Evolutionary conservation across 2,888 invertebrate species (phyloP), one percentile per base, ranked within the genome.

Genomic region (Seladonia tumulorum): DNA sequence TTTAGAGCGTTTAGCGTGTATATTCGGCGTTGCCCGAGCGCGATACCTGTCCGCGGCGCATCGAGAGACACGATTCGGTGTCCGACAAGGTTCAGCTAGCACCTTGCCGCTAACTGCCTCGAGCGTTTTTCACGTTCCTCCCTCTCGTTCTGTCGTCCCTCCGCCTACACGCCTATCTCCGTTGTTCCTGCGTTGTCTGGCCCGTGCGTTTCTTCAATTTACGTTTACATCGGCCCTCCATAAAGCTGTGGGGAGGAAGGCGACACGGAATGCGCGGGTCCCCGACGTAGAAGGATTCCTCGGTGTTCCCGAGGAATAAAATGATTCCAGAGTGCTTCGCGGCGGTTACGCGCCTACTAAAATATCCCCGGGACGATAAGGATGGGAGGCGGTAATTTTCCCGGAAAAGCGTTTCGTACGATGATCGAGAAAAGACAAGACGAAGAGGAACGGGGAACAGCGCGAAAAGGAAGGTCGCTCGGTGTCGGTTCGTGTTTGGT

Each of bases 71-170:
- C 42, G 75, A 25, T 82, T 77, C 80, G 75, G 70, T 73, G 66
- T 66, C 60, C 29, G 75, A 66, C 79, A 87, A 86, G 88, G 81
- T 82, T 88, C 47, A 92, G 78, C 85, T 92, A 92, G 91, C 92
- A 92, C 92, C 91, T 91, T 87, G 89, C 89, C 88, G 92, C 93
- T 92, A 92, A 92, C 90, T 93, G 89, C 86, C 78, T 79, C 89
- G 86, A 91, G 83, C 82, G 87, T 91, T 92, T 63, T 92, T 91
- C 91, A 92, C 86, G 89, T 90, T 66, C 10, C 10, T 10, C 66
- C 14, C 60, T 25, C 25, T 60, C 88, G 35, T 5, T 35, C 35
- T 35, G 35, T 76, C 80, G 63, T 77, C 80, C 45, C 81, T 84
- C 72, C 83, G 84, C 85, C 87, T 85, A 91, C 88, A 77, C 83